A percentile compares a stretch with the other conserved stretches of the same genome.
These are phyloP conservation scores for Amazona ochrocephala DNA, from an alignment of 2,797 vertebrate species.

Conservation along the genomic window DNA sequence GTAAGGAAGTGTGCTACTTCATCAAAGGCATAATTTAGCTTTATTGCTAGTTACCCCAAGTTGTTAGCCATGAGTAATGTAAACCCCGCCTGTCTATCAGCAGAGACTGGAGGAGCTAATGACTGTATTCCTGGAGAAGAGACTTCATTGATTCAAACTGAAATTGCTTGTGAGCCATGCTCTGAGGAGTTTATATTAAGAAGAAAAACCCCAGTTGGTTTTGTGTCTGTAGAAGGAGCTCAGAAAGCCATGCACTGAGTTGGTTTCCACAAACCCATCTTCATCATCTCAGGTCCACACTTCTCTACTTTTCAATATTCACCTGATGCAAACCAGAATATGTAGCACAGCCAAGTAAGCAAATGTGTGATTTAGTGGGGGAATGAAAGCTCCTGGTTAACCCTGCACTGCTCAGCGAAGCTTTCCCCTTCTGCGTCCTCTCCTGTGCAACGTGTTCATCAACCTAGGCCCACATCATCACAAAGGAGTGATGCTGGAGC, in stretches of 20 bases:
- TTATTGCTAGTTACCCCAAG: not conserved
- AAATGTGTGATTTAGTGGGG: not conserved
- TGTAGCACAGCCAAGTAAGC: not conserved
- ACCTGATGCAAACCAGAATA: not conserved
- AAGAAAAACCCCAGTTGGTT: not conserved
- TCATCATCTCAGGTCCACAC: not conserved
- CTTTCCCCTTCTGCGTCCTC: accelerated
- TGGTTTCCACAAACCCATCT: not conserved
- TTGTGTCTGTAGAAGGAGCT: not conserved
- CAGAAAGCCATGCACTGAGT: not conserved
- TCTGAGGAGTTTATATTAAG: not conserved
- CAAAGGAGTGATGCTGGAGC: not conserved
- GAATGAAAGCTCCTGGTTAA: not conserved
- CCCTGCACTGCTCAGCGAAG: not conserved
- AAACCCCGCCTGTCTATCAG: not conserved
- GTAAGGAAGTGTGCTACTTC: not conserved
- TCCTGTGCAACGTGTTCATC: accelerated
- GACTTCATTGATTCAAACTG: conserved; percentile 4
- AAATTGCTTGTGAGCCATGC: not conserved
- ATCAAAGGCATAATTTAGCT: not conserved
- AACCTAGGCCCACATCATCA: not conserved
- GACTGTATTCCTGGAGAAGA: not conserved
- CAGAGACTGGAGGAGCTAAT: conserved; percentile 15
- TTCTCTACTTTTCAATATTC: not conserved
- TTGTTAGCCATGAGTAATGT: conserved; percentile 22